Evolutionary conservation across 2,113 vertebrate genomes (phyloP), one percentile per base, ranked within the genome.

Genomic region (Thalassarche chlororhynchos): DNA sequence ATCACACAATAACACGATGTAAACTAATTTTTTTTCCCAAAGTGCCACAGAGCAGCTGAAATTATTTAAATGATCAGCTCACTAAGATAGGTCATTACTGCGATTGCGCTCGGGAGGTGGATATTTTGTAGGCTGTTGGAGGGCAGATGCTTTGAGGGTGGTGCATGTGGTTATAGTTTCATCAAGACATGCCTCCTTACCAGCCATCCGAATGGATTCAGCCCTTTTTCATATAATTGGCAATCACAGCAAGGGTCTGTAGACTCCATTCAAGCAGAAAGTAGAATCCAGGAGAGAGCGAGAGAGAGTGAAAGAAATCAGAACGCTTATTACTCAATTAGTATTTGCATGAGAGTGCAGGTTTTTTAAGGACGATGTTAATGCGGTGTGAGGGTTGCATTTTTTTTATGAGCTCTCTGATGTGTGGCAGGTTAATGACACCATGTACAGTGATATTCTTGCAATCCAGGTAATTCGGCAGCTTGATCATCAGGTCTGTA

Each of bases 241-340:
- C 86, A 94, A 86, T 97, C 94, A 84, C 95, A 87, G 87, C 77
- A 36, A 87, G 89, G 84, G 77, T 62, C 77, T 81, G 40, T 86
- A 84, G 71, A 47, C 47, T 88, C 92, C 81, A 87, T 92, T 84
- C 0, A 1, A 95, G 88, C 89, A 89, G 91, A 95, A 94, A 92
- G 88, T 42, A 91, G 87, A 85, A 97, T 54, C 55, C 66, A 86
- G 42, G 83, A 90, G 88, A 89, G 70, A 51, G 61, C 2, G 26
- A 47, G 40, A 70, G 57, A 55, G 54, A 29, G 44, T 2, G 2
- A 68, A 78, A 83, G 58, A 69, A 68, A 81, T 78, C 65, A 68
- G 90, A 92, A 61, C 4, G 5, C 54, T 91, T 90, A 89, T 78
- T 93, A 81, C 68, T 95, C 92, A 81, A 74, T 96, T 92, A 96